Conservation (phyloP, 1,140 invertebrate genomes). For the Holotrichia oblita region DNA sequence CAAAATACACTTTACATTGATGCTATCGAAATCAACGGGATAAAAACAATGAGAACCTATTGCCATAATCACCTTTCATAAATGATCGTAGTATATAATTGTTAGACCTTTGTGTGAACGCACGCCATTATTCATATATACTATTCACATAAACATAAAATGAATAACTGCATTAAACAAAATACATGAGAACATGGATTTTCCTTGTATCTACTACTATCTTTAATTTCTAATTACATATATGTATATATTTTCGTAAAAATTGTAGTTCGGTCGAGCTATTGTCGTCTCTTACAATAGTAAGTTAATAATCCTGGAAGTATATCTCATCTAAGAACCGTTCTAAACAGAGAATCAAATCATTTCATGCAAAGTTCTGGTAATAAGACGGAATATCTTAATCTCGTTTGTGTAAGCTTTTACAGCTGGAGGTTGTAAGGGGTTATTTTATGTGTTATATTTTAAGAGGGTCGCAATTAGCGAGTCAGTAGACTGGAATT, state of each 20-base stretch:
- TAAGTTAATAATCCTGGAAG: not conserved
- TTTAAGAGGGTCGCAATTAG: conserved; percentile 58
- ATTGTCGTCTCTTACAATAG: no score
- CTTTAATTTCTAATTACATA: no score
- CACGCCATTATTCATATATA: no score
- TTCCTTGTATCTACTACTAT: no score
- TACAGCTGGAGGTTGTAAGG: conserved; percentile 46
- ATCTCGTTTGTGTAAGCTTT: conserved; percentile 34
- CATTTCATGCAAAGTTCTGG: conserved; percentile 16
- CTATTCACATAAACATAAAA: no score
- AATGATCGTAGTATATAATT: not conserved
- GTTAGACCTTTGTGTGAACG: not conserved
- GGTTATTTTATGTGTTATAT: conserved; percentile 58
- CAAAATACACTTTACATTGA: conserved; percentile 25
- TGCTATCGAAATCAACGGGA: not conserved
- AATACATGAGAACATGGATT: no score
- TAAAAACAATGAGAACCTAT: conserved; percentile 15
- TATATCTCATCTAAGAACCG: not conserved
- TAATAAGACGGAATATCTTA: conserved; percentile 39
- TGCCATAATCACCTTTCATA: not conserved
- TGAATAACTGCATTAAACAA: no score
- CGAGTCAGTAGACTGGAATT: conserved; percentile 59
- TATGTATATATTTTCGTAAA: no score
- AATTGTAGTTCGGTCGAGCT: no score
- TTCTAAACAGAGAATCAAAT: conserved; percentile 14